Conservation (phyloP, 2,888 invertebrate genomes). For the Poecilus cupreus region DNA sequence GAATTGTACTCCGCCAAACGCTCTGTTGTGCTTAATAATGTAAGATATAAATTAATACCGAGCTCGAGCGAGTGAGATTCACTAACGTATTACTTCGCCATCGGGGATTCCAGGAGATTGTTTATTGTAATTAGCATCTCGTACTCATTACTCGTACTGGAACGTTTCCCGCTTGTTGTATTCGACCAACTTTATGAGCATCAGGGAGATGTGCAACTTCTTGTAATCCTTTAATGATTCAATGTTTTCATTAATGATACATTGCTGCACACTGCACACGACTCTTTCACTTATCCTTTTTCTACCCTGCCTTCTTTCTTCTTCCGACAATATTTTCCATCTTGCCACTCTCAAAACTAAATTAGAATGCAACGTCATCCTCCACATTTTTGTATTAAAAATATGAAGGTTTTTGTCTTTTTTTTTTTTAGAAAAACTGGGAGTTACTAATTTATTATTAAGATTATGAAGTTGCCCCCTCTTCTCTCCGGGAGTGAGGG, state of each 20-base stretch:
- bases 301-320: background rate
- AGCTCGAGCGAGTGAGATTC: constrained; percentile 28
- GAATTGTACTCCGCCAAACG: constrained; percentile 71
- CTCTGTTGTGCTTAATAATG: constrained; percentile 71
- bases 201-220: constrained; percentile 25
- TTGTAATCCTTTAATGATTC: constrained; percentile 33
- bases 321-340: background rate
- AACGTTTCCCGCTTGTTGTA: constrained; percentile 25
- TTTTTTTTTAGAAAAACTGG: no score
- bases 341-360: background rate
- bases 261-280: no score
- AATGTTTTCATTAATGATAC: constrained; percentile 11
- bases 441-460: no score
- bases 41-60: constrained; percentile 72
- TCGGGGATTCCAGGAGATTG: constrained; percentile 52
- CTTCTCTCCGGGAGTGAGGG: no score
- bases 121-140: constrained; percentile 57
- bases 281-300: background rate
- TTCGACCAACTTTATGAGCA: constrained; percentile 22
- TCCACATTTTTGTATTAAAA: no score
- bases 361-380: no score
- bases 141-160: constrained; percentile 26
- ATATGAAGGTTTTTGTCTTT: no score
- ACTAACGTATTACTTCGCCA: constrained; percentile 53
- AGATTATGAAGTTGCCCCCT: no score